Conservation (phyloP, 2,113 vertebrate genomes). For the chimpanzee (Pan troglodytes) region NHGRI_mPanTro3-v2.1_pri NC_072403.2:133592001-133592500, state of each 20-base stretch:
- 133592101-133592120: background rate
- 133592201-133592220: background rate
- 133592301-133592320: background rate
- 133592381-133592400: background rate
- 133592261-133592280: background rate
- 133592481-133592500: background rate
- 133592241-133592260: background rate
- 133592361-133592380: background rate
- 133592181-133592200: background rate
- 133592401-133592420: background rate
- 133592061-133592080: background rate
- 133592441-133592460: background rate
- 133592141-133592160: background rate
- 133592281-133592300: background rate
- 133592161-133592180: background rate
- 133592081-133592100: background rate
- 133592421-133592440: background rate
- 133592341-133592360: background rate
- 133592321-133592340: background rate
- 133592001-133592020: background rate
- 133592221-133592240: background rate
- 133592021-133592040: background rate
- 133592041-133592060: background rate
- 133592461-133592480: background rate
- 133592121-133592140: background rate